Evolutionary conservation across 2,888 invertebrate species (phyloP).

Genomic region (Sminthurides aquaticus): DNA sequence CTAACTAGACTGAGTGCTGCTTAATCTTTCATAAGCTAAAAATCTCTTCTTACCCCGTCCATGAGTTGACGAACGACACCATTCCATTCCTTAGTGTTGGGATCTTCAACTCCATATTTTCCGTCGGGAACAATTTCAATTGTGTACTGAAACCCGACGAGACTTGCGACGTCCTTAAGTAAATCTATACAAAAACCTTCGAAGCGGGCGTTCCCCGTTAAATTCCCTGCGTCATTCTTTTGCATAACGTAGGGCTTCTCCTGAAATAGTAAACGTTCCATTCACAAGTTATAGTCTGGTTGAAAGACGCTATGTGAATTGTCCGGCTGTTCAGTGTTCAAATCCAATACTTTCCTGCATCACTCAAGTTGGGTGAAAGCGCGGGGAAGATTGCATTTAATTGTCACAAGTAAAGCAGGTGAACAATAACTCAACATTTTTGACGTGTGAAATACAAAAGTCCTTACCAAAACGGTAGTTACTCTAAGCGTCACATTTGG

Average conservation of each 20-base stretch:
- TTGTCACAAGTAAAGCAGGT: too few species aligned
- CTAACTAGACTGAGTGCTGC: too few species aligned
- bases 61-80: conserved; percentile 79
- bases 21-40: too few species aligned
- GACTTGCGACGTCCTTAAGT: conserved; percentile 68
- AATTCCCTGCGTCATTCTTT: conserved; percentile 65
- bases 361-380: too few species aligned
- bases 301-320: conserved; percentile 2
- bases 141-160: conserved; percentile 81
- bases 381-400: too few species aligned
- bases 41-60: conserved; percentile 44
- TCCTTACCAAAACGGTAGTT: conserved; percentile 67
- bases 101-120: conserved; percentile 83
- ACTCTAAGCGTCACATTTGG: conserved; percentile 69
- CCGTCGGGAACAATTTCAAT: conserved; percentile 75
- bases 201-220: conserved; percentile 77
- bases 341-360: background rate
- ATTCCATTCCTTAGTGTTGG: conserved; percentile 81
- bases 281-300: too few species aligned
- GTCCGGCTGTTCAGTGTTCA: background rate
- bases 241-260: conserved; percentile 89
- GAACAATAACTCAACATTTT: too few species aligned
- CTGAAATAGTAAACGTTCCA: conserved; percentile 50
- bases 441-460: background rate
- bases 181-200: conserved; percentile 90